Base-by-base conservation (phyloP, 2,113 vertebrate species). In the Drymodes brunneopygia region DNA sequence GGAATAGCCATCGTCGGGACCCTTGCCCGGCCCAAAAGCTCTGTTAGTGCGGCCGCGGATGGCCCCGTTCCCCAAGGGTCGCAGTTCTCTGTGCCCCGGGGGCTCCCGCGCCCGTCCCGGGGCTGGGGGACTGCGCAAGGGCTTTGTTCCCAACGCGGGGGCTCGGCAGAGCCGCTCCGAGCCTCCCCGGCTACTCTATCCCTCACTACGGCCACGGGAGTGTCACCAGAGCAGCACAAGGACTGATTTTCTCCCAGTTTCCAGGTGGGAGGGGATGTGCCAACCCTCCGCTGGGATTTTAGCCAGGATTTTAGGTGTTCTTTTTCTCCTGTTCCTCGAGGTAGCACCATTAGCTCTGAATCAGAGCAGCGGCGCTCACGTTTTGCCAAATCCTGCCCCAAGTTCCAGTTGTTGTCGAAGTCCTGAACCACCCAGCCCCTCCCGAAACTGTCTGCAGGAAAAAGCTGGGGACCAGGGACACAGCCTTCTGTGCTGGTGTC, bases 191-290 rank as follows among this genome's bases (percentile, higher is more conserved):
- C 31, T 25, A 0, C 36, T 38, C 57, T 6, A 15, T 69, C 62
- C 9, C 54, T 40, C 29, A 0, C 36, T 7, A 0, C 0, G 15
- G 40, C 53, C 18, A 2, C 5, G 11, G 56, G 31, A 95, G 22
- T 5, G 7, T 5, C 27, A 6, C 20, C 65, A 60, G 22, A 10
- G 5, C 15, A 29, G 69, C 40, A 10, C 35, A 56, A 22, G 6
- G 2, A 20, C 36, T 3, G 85, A 17, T 42, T 74, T 48, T 0
- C 31, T 33, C 31, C 14, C 42, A 0, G 12, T 70, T 89, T 73
- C 65, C 71, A 24, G 5, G 28, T 5, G 9, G 20, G 54, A 15
- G 23, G 29, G 48, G 16, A 45, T 51, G 45, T 36, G 54, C 60
- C 25, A 62, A 36, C 64, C 16, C 51, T 54, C 60, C 12, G 18